Evolutionary conservation across 2,113 vertebrate species (phyloP).

Genomic region (Rhea americana): DNA sequence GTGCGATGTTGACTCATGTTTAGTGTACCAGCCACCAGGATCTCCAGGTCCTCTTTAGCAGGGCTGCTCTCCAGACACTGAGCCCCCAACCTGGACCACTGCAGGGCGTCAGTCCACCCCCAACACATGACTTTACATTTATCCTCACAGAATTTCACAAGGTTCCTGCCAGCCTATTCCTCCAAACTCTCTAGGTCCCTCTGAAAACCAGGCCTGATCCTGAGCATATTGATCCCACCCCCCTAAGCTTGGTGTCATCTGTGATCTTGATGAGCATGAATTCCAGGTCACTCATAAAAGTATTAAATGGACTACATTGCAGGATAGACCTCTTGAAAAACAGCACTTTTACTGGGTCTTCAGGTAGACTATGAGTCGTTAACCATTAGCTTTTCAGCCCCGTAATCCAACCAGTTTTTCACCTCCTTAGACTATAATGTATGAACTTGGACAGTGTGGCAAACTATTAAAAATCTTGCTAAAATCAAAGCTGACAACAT

Average conservation of each 20-base stretch:
- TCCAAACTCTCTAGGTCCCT: not conserved
- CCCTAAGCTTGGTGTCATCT: not conserved
- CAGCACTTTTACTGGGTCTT: not conserved
- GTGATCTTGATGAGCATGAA: not conserved
- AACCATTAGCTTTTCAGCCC: not conserved
- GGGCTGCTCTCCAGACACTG: not conserved
- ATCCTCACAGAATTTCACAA: not conserved
- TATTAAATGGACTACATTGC: not conserved
- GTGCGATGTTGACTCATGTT: too few species aligned
- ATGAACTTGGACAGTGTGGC: not conserved
- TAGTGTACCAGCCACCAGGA: too few species aligned
- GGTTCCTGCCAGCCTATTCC: not conserved
- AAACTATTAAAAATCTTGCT: not conserved
- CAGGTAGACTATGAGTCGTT: not conserved
- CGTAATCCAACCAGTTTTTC: not conserved
- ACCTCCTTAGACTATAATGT: rapidly evolving
- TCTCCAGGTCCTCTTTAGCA: too few species aligned
- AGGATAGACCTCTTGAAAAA: rapidly evolving
- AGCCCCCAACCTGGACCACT: not conserved
- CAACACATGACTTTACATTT: not conserved
- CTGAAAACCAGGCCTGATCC: rapidly evolving
- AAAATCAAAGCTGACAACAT: not conserved
- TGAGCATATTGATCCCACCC: rapidly evolving
- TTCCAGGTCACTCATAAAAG: not conserved
- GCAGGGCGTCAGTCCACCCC: too few species aligned